Percentiles rank a stretch among this genome's conserved stretches.
Conservation (phyloP, 2,113 vertebrate species). For the Aythya baeri region DNA sequence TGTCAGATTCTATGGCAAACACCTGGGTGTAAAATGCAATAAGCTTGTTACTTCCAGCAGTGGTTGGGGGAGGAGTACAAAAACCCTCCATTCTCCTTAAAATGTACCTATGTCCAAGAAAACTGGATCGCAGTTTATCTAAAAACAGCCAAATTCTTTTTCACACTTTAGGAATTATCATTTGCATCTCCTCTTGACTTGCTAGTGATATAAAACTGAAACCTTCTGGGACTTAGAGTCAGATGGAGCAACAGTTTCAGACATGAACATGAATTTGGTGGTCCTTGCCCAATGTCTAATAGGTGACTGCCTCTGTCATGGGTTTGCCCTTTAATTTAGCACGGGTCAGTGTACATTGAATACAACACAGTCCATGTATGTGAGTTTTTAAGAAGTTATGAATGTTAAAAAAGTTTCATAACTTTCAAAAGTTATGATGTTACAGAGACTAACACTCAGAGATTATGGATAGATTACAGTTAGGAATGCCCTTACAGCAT, state of each 20-base stretch:
- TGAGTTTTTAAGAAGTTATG: neutral
- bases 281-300: neutral
- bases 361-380: neutral
- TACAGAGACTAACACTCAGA: neutral
- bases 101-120: slow-evolving; percentile 46
- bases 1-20: slow-evolving; percentile 83
- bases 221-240: neutral
- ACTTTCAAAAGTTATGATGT: neutral
- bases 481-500: slow-evolving; percentile 31
- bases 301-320: neutral
- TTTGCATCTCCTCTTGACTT: slow-evolving; percentile 13
- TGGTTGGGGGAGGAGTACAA: slow-evolving; percentile 37
- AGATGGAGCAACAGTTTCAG: neutral
- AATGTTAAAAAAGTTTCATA: neutral
- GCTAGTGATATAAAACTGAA: slow-evolving; percentile 26
- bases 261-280: neutral
- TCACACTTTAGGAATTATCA: slow-evolving; percentile 33
- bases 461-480: neutral
- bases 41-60: slow-evolving; percentile 73
- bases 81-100: neutral
- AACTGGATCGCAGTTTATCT: slow-evolving; percentile 54
- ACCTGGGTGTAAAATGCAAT: slow-evolving; percentile 82
- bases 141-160: slow-evolving; percentile 41
- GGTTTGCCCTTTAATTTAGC: neutral
- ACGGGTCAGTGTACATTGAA: neutral